Conservation (phyloP, 2,113 vertebrate genomes). For the Caracal caracal region DNA sequence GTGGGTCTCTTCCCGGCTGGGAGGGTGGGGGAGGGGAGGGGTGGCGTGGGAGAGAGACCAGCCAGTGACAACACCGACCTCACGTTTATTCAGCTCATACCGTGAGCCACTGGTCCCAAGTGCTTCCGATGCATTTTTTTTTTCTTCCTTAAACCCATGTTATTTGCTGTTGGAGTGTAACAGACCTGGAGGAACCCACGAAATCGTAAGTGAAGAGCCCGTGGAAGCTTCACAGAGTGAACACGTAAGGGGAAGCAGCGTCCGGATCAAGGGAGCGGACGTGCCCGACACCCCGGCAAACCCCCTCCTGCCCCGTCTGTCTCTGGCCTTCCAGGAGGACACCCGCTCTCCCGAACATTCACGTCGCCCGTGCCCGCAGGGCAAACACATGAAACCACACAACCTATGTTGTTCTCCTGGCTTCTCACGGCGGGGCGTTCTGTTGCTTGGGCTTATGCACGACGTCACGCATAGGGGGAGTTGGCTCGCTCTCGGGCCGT, state of each 20-base stretch:
- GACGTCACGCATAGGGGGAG: accelerated
- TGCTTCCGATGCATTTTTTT: neutral
- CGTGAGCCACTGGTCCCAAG: neutral
- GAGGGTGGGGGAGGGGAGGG: neutral
- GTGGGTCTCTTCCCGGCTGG: neutral
- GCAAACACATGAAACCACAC: neutral
- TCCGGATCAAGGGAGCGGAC: neutral
- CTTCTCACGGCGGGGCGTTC: neutral
- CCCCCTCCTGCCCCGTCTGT: neutral
- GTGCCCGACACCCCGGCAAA: neutral
- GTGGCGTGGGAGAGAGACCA: neutral
- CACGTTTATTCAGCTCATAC: neutral
- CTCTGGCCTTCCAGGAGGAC: neutral
- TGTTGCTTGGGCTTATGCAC: neutral
- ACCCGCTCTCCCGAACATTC: neutral
- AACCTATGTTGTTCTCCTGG: neutral
- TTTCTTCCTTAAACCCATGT: neutral
- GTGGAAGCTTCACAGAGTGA: neutral
- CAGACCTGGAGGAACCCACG: neutral
- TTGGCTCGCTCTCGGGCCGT: neutral
- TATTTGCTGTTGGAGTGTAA: neutral
- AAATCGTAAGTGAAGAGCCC: neutral
- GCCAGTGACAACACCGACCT: neutral
- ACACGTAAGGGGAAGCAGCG: too few relatives aligned
- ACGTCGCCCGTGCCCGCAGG: neutral